Base-by-base conservation (phyloP, 2,113 vertebrate genomes). In the Cottus gobio region DNA sequence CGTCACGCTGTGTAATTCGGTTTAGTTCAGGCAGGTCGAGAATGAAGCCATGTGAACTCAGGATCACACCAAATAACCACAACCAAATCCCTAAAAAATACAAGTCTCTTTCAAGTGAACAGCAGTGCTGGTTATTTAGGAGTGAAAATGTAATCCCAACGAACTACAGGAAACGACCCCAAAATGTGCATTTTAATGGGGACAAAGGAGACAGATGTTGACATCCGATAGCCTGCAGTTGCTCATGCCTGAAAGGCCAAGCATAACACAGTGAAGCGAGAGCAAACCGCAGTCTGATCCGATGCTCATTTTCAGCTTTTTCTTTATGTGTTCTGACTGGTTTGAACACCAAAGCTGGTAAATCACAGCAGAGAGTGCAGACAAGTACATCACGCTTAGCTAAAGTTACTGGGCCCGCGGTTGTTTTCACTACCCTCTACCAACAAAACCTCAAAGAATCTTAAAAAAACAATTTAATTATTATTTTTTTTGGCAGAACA, bases 151-250 rank as follows among this genome's bases (percentile, higher is more conserved):
- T 74, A 54, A 74, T 26, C 20, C 61, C 36, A 15, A 61, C n/a
- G n/a, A 52, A 52, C 15, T 1, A 46, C 71, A 82, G 77, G 70
- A 78, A 71, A 75, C 11, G 0, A 50, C 31, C 56, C 39, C 18
- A 52, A 82, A 87, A 80, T 72, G 42, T 81, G 54, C 18, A 63
- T 65, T 77, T 63, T 44, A 67, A 76, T 31, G 75, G 50, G 7
- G 54, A 62, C 67, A 87, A 54, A 76, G 62, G 48, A 80, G 68
- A 77, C 71, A 77, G 75, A 87, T 66, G 75, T 64, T 42, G 75
- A 71, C 62, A 68, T 65, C 58, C 64, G 66, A 85, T 67, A 87
- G 83, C 68, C 73, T 42, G 67, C 57, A 42, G 63, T 85, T 64
- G 63, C 77, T 82, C 68, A 31, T 60, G 81, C 20, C 68, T 65